Conservation (phyloP, 2,797 vertebrate genomes). For the Mus minutoides region DNA sequence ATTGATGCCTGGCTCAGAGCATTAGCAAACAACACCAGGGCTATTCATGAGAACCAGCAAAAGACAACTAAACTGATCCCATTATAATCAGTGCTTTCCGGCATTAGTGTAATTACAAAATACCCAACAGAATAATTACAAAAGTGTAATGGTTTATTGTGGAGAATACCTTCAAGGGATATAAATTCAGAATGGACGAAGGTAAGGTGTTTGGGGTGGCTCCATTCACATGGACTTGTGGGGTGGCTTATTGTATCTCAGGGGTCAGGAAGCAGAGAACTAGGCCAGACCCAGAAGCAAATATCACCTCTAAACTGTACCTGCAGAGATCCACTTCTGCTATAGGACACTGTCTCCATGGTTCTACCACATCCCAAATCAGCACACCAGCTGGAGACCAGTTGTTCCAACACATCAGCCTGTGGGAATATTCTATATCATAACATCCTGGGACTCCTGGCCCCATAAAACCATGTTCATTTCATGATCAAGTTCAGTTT, state of each 20-base stretch:
- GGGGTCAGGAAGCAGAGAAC: background rate
- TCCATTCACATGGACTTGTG: background rate
- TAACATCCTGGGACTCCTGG: background rate
- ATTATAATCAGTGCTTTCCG: background rate
- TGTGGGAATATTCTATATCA: background rate
- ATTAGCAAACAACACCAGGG: background rate
- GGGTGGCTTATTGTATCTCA: background rate
- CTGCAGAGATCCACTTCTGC: background rate
- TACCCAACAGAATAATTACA: background rate
- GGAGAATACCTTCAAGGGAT: background rate
- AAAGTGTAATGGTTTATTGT: background rate
- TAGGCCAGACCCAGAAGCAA: background rate
- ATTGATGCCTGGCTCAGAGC: background rate
- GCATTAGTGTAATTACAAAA: background rate
- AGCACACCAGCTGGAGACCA: background rate
- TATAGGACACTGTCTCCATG: background rate
- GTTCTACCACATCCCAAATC: background rate
- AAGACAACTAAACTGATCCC: background rate
- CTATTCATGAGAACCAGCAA: background rate
- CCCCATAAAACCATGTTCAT: background rate
- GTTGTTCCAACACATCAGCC: background rate
- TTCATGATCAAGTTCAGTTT: background rate
- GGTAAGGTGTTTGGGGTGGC: background rate
- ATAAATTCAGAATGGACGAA: background rate
- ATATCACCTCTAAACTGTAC: background rate